Base-by-base conservation (phyloP, 2,113 vertebrate genomes). In the Circaetus cinerascens region DNA sequence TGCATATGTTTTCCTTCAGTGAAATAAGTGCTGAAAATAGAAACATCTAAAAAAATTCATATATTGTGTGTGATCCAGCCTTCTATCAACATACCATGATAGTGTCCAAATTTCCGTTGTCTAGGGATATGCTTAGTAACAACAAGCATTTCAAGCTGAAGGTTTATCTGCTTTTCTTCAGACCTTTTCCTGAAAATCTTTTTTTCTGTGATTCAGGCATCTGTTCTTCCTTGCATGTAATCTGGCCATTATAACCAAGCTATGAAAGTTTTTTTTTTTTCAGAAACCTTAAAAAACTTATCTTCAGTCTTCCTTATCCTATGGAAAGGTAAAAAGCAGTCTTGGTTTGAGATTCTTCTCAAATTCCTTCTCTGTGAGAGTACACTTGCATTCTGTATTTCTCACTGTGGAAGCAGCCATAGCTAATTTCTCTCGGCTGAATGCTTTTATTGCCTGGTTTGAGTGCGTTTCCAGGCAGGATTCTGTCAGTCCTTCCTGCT, bases 401-500 rank as follows among this genome's bases (percentile, higher is more conserved):
- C 38, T 51, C 67, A 17, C 86, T 48, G 38, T 66, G 57, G 88
- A 92, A 62, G 53, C 40, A 83, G 64, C 80, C 82, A 26, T 93
- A 89, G 80, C 93, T 78, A 57, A 91, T 95, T 94, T 87, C 73
- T 95, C 36, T 85, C 15, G 10, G 76, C 66, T 95, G 84, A 96
- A 75, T 94, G 95, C 87, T 91, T 96, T 94, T 87, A 91, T 91
- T 96, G 95, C 96, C 66, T 60, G 26, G 38, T 73, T 93, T 84
- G 73, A 96, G 68, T 1, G 19, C 0, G 4, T 85, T 96, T 56
- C 86, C 89, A 95, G 91, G 55, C 88, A 83, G 79, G 63, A 86
- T 96, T 68, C 57, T 82, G 71, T 88, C 72, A 38, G 48, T 77
- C 59, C 80, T 94, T 97, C 94, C 95, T 94, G 91, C 95, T 94